Evolutionary conservation across 2,888 invertebrate genomes (phyloP).

Genomic region (Agrochola lychnidis): DNA sequence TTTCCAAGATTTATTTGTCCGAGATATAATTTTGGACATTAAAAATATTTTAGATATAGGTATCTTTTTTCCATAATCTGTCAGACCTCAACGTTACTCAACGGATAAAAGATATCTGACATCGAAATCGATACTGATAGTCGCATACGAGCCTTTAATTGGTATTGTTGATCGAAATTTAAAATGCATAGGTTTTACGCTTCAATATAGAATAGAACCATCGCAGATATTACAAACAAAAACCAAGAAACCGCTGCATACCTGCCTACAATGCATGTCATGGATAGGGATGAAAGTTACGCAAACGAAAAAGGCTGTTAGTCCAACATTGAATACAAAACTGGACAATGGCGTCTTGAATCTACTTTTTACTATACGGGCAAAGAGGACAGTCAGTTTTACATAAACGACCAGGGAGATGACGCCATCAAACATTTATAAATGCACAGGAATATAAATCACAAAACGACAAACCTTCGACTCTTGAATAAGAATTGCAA

Average conservation of each 20-base stretch:
- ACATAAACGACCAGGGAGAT: constrained; percentile 48
- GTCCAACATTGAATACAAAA: not conserved
- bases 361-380: constrained; percentile 19
- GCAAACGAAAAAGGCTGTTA: not conserved
- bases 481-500: constrained; percentile 56
- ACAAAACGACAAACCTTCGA: constrained; percentile 50
- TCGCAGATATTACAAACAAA: constrained; percentile 16
- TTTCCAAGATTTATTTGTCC: not conserved
- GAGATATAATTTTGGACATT: not conserved
- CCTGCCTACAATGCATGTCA: not conserved
- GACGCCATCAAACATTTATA: constrained; percentile 52
- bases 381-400: constrained; percentile 42
- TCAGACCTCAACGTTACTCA: not conserved
- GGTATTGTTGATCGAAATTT: no score
- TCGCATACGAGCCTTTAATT: constrained; percentile 12
- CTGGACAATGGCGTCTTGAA: constrained; percentile 3
- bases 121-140: not conserved
- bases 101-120: not conserved
- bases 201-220: not conserved
- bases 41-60: not conserved
- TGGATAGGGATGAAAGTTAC: not conserved
- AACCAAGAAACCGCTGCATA: not conserved
- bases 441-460: constrained; percentile 62
- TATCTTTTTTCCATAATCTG: not conserved
- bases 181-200: constrained; percentile 10